Base-by-base conservation (phyloP, 1,140 invertebrate species). In the Oppia nitens region DNA sequence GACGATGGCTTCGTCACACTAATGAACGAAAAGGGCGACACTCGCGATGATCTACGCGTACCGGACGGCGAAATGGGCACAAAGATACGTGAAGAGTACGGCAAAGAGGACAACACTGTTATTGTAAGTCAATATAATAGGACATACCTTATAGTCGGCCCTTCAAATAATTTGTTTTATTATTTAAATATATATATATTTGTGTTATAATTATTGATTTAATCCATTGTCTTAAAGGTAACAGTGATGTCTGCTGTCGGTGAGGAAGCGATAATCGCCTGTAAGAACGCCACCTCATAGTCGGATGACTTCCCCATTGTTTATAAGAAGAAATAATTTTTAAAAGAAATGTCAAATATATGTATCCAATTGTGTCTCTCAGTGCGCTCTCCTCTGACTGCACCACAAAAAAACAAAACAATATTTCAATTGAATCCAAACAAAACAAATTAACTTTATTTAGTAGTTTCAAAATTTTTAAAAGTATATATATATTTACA, bases 41-140 rank as follows among this genome's bases (percentile, higher is more conserved):
- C 90, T 32, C 87, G 90, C 73, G 90, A 95, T 73, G 92, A 98
- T 80, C 79, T 97, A 55, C 93, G 93, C 76, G 75, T 94, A 67
- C 90, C 91, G 53, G 89, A 94, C 60, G 85, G 84, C 55, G 91
- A 96, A 53, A 78, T 95, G 66, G 89, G 88, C 64, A 47, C 52
- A 27, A 70, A 70, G 57, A 70, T 70, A 25, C 52, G 59, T 25
- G 66, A 67, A 27, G 68, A 70, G 55, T 68, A 68, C 57, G 60
- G 55, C 11, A 67, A 67, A 55, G 64, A 65, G 32, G 66, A 67
- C 51, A 58, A 45, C 28, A 62, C 55, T 47, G 49, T 62, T 21
- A 62, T 62, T 47, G 60, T 58, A 57, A 61, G 55, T 61, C 2
- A 50, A 14, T 47, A 24, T 20, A 6, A 40, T n/a, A n/a, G n/a